These are phyloP conservation scores for Nycticorax nycticorax DNA, from an alignment of 2,113 vertebrate genomes.

Conservation along the genomic window DNA sequence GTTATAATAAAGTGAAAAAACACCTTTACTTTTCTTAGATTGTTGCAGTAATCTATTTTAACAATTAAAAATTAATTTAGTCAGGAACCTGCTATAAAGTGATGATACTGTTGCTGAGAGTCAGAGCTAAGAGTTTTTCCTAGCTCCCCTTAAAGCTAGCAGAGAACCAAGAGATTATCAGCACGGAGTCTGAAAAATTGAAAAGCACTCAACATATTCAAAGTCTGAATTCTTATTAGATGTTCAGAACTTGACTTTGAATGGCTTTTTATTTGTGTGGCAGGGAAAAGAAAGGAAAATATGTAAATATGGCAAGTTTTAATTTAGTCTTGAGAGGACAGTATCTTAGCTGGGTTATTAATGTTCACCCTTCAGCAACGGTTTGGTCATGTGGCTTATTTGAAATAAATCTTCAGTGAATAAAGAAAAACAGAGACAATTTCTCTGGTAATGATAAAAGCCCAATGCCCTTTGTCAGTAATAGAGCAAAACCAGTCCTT, in stretches of 20 bases:
- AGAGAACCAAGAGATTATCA: not conserved
- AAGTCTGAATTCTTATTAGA: not conserved
- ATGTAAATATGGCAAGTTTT: not conserved
- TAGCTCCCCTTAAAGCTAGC: not conserved
- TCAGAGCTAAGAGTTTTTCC: not conserved
- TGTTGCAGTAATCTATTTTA: constrained; percentile 11
- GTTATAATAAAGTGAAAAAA: constrained; percentile 17
- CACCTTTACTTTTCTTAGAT: not conserved
- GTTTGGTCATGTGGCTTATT: not conserved
- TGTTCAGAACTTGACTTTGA: not conserved
- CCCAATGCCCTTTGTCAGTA: not conserved
- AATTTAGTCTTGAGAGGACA: not conserved
- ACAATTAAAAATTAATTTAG: not conserved
- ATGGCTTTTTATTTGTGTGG: not conserved
- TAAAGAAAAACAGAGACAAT: not conserved
- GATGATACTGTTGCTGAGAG: not conserved
- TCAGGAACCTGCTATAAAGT: not conserved
- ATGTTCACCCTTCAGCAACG: not conserved
- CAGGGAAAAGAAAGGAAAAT: not conserved
- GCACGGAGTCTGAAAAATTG: not conserved
- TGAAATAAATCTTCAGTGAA: not conserved
- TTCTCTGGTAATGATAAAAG: not conserved
- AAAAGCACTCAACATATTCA: not conserved
- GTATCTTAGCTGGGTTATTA: not conserved
- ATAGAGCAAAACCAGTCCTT: not conserved